Evolutionary conservation across 1,140 invertebrate genomes (phyloP), one percentile per base, ranked within the genome.

Genomic region (Coboldia fuscipes): DNA sequence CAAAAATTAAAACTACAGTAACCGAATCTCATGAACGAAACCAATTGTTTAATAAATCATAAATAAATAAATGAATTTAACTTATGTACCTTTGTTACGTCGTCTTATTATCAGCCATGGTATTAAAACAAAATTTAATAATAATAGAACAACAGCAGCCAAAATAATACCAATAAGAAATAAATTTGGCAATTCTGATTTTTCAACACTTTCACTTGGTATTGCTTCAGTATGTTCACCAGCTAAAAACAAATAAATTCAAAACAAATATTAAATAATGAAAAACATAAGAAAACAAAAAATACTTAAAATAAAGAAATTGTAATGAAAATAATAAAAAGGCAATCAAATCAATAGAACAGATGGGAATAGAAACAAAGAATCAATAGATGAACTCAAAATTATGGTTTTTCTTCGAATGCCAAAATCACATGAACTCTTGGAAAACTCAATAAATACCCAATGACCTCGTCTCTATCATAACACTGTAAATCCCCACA

Each of bases 101-200:
- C 78, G 68, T 55, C 76, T 72, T 33, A 79, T 69, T 44, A 86
- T 63, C 61, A 83, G 85, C 62, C 77, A 85, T 37, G 77, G 70
- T 40, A 88, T 79, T 38, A 88, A 66, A 37, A 70, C 69, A 39
- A 81, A 71, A 58, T 88, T 88, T 36, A 82, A 54, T 28, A 88
- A 64, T 14, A 32, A 21, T 30, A 88, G 66, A 40, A 80, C 63
- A 36, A 75, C 70, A 20, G 75, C 79, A 33, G 81, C 72, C 35
- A 82, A 64, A 20, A 75, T 78, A 9, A 84, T 77, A 43, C 74
- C 74, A 40, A 88, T 70, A 44, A 86, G 79, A 43, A 86, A 71
- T 40, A 81, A 67, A 49, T 76, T 70, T 14, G 75, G 73, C 29
- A 76, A 59, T 44, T 81, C 67, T 46, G 65, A 56, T 47, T 70